phyloP scores from a whole-genome alignment of 1,140 invertebrate species.

The Trissolcus basalis region DNA sequence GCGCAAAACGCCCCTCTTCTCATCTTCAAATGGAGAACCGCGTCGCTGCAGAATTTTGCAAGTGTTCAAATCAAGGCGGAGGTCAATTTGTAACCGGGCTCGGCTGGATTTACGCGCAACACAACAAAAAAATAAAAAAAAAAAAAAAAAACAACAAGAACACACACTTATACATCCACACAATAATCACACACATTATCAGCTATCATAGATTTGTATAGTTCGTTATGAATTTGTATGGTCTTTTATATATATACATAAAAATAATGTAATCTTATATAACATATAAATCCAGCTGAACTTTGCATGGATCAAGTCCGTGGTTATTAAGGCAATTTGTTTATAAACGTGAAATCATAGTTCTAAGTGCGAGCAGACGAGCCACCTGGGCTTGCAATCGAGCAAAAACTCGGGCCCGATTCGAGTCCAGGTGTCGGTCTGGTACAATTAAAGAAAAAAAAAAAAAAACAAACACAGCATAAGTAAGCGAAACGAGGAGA shows the following conservation, averaged over 20 bases:
- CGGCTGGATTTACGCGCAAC: slow-evolving; percentile 43
- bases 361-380: slow-evolving; percentile 15
- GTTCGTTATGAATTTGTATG: slow-evolving; percentile 57
- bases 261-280: slow-evolving; percentile 46
- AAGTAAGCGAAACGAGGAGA: not conserved
- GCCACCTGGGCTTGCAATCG: not conserved
- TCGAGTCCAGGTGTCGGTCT: not conserved
- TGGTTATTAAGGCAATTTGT: slow-evolving; percentile 33
- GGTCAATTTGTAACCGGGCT: slow-evolving; percentile 13
- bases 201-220: slow-evolving; percentile 53
- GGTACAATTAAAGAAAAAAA: slow-evolving; percentile 10
- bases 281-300: slow-evolving; percentile 48
- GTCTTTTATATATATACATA: slow-evolving; percentile 56
- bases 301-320: slow-evolving; percentile 49
- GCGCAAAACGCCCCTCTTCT: not conserved
- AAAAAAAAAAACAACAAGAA: no score
- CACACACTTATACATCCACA: not conserved
- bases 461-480: not conserved
- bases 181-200: slow-evolving; percentile 36
- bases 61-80: slow-evolving; percentile 24
- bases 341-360: slow-evolving; percentile 43
- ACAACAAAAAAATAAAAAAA: slow-evolving; percentile 5
- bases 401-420: no score
- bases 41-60: not conserved
- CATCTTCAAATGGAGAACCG: not conserved